phyloP scores from a whole-genome alignment of 2,888 invertebrate genomes.

The Liodrosophila aerea region DNA sequence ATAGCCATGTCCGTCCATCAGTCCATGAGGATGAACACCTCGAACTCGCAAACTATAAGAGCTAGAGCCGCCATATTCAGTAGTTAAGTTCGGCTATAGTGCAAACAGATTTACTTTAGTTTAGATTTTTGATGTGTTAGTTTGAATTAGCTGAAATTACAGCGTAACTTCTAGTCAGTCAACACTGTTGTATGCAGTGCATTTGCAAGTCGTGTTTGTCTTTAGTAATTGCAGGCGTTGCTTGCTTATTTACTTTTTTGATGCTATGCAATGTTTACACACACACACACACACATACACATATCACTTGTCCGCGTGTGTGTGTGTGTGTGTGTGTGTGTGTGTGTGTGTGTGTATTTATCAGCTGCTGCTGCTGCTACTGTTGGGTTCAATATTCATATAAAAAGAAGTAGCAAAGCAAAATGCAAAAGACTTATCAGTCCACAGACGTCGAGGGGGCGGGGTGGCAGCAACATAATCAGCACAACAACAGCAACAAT shows the following conservation, averaged over 20 bases:
- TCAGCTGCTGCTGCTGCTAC: no score
- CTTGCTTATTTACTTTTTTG: constrained; percentile 32
- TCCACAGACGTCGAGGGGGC: background rate
- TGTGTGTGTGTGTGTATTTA: constrained; percentile 20
- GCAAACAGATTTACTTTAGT: background rate
- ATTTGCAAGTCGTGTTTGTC: constrained; percentile 19
- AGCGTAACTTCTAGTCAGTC: constrained; percentile 7
- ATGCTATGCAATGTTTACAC: constrained; percentile 25
- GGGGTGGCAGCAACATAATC: constrained; percentile 17
- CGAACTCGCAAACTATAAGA: no score
- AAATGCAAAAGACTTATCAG: constrained; percentile 64
- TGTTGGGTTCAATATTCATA: no score
- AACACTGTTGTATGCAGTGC: constrained; percentile 7
- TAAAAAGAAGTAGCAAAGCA: no score
- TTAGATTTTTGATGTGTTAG: no score
- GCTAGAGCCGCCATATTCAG: background rate
- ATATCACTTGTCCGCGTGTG: background rate
- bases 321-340: background rate
- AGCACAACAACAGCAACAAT: constrained; percentile 10
- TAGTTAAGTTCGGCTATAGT: background rate
- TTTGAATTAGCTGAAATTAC: no score
- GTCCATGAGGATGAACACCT: no score
- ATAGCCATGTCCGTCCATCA: no score
- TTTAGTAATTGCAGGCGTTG: constrained; percentile 27
- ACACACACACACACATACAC: constrained; percentile 6